Evolutionary conservation across 2,888 invertebrate species (phyloP).

Genomic region (Acanthosepion lycidas): DNA sequence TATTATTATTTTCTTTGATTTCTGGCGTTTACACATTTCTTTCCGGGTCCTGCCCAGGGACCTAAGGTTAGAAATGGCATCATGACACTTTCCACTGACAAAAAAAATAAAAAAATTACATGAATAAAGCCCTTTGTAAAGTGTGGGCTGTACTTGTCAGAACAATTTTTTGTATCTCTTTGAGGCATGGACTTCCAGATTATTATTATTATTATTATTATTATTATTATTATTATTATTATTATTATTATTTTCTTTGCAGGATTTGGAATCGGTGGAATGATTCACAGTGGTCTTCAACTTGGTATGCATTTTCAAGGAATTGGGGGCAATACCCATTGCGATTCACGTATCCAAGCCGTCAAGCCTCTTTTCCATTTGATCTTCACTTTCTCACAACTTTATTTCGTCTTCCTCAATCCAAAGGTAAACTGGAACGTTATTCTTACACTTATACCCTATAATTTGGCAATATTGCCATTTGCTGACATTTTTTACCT

Average conservation of each 20-base stretch:
- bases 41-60: too few relatives aligned
- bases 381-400: constrained; percentile 97
- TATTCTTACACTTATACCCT: neutral
- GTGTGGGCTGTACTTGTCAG: too few relatives aligned
- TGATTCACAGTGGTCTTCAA: constrained; percentile 60
- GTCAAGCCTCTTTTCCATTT: constrained; percentile 94
- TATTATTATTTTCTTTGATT: too few relatives aligned
- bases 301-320: constrained; percentile 56
- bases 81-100: too few relatives aligned
- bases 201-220: too few relatives aligned
- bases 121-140: too few relatives aligned
- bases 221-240: too few relatives aligned
- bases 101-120: too few relatives aligned
- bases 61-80: too few relatives aligned
- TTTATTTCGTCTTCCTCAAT: constrained; percentile 99
- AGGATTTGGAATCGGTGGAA: constrained; percentile 61
- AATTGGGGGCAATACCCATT: constrained; percentile 79
- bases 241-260: neutral
- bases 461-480: neutral
- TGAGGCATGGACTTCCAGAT: too few relatives aligned
- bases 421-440: constrained; percentile 87
- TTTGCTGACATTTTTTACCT: neutral
- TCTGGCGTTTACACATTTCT: too few relatives aligned
- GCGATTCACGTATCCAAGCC: constrained; percentile 87
- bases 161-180: too few relatives aligned